These are phyloP conservation scores for Andinoacara biseriatus DNA, from an alignment of 2,113 vertebrate species.

Conservation along the genomic window DNA sequence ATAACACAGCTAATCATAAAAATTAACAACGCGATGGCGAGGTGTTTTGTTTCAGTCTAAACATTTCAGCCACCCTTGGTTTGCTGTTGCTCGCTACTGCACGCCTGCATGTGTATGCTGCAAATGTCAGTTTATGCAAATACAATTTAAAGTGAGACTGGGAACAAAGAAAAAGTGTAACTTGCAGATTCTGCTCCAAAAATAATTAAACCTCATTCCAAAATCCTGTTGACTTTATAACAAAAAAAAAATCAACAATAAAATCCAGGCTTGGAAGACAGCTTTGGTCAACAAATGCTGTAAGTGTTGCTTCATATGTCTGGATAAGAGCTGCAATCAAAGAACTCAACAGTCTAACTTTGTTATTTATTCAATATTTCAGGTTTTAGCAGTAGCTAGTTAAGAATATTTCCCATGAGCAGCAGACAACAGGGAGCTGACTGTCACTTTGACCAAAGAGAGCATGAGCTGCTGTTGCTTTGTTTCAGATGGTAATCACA, in stretches of 20 bases:
- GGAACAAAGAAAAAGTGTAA: not conserved
- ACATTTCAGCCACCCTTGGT: not conserved
- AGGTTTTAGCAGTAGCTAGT: not conserved
- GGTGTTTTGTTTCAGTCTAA: not conserved
- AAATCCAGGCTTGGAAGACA: not conserved
- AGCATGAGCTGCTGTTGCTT: not conserved
- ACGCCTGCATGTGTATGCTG: not conserved
- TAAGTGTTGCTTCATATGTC: not conserved
- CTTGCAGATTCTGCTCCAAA: slow-evolving; percentile 3
- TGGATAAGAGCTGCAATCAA: not conserved
- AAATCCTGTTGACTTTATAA: not conserved
- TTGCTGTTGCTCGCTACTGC: not conserved
- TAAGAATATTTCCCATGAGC: not conserved
- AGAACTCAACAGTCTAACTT: not conserved
- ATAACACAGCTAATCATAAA: not conserved
- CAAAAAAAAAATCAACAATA: too few relatives aligned
- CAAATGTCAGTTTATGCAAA: not conserved
- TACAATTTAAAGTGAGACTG: not conserved
- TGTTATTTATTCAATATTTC: not conserved
- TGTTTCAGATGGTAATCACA: not conserved
- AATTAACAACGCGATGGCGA: slow-evolving; percentile 1
- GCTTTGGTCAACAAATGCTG: not conserved
- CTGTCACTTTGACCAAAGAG: slow-evolving; percentile 3
- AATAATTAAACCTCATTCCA: not conserved
- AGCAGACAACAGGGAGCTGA: not conserved